These are phyloP conservation scores for Agonum fuliginosum DNA, from an alignment of 2,888 invertebrate species.

Conservation along the genomic window DNA sequence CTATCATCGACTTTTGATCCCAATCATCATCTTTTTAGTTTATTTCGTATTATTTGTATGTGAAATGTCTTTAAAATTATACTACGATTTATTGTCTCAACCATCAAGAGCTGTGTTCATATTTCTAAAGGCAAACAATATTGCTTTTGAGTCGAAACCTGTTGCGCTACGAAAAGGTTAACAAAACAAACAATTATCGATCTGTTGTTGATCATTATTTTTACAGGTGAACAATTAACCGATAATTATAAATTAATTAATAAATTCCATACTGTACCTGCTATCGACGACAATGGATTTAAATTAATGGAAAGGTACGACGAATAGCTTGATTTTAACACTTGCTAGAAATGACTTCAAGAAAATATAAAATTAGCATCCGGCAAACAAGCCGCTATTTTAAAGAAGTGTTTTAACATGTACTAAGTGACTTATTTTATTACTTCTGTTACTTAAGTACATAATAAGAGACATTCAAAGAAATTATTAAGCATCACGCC, in stretches of 20 bases:
- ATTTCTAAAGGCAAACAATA: constrained; percentile 72
- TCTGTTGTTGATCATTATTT: constrained; percentile 37
- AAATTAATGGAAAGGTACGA: constrained; percentile 75
- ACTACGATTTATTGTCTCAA: constrained; percentile 74
- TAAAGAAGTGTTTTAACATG: too few species aligned
- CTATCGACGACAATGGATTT: constrained; percentile 76
- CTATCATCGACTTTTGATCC: constrained; percentile 5
- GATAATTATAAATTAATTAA: constrained; percentile 73
- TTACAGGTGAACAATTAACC: constrained; percentile 74
- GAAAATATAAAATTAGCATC: too few species aligned
- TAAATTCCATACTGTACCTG: constrained; percentile 76
- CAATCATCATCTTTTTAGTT: too few species aligned
- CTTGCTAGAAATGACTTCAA: too few species aligned
- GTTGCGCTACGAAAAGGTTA: constrained; percentile 73
- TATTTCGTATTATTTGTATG: neutral
- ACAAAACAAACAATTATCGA: constrained; percentile 26
- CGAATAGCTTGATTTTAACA: neutral
- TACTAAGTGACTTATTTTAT: too few species aligned
- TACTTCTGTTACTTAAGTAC: too few species aligned
- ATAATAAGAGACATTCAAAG: neutral
- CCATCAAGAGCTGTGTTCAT: constrained; percentile 74
- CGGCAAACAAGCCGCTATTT: too few species aligned
- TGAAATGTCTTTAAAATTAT: constrained; percentile 66
- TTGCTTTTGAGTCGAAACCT: constrained; percentile 72
- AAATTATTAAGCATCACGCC: neutral